Base-by-base conservation (phyloP, 2,888 invertebrate genomes). In the Plebejus anna region DNA sequence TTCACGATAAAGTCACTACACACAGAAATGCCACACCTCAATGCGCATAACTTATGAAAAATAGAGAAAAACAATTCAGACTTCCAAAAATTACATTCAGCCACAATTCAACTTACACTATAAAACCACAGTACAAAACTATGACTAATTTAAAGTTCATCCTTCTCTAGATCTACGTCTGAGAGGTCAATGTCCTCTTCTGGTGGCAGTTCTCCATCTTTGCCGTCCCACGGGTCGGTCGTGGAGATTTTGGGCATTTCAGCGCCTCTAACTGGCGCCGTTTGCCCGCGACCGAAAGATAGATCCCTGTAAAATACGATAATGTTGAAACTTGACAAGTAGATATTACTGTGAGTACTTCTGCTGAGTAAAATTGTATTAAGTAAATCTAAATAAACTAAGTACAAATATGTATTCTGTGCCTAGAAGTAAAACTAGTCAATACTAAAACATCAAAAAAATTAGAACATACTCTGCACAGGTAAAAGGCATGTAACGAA, bases 171-270 rank as follows among this genome's bases (percentile, higher is more conserved):
- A 81, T 97, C 97, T 36, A 98, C 94, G 88, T 99, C 98, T 51
- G 98, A 98, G 76, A 98, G 95, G 94, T 98, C 98, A 80, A 98
- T 97, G 80, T 98, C 98, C 84, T 99, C 98, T 88, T 97, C 97
- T 57, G 92, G 95, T 1, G 98, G 97, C 82, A 97, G 91, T 84
- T 97, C 96, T 0, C 97, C 98, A 87, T 99, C 99, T 86, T 98
- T 97, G 28, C 99, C 99, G 88, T 99, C 99, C 99, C 99, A 99
- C 0, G 97, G 94, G 38, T 96, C 96, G 0, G 95, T 94, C 70
- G 91, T 90, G 9, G 90, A 84, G 70, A 98, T 95, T 80, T 94
- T 93, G 9, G 98, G 98, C 86, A 98, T 95, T 82, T 96, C 95
- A 0, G 97, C 97, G 28, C 98, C 98, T 82, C 96, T 96, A 1